Evolutionary conservation across 2,888 invertebrate species (phyloP), one percentile per base, ranked within the genome.

Genomic region (Venustoraphidia nigricollis): DNA sequence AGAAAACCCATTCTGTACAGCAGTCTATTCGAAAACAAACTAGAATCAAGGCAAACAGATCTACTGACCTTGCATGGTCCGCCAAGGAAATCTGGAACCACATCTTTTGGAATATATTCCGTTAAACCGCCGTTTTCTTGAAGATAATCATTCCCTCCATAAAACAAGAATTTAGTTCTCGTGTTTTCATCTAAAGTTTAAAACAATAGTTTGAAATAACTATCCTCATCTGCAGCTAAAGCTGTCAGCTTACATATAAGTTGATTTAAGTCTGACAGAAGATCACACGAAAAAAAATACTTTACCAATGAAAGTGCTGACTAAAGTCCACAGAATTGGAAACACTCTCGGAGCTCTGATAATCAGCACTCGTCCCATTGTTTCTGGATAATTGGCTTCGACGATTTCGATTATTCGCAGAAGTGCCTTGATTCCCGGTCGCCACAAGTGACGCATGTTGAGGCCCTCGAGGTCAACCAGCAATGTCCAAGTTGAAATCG

Each of bases 391-490:
- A 68, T 94, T 92, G 41, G 85, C 85, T 66, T 94, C 90, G 34
- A 92, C 91, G 44, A 90, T 84, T 66, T 88, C 85, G 56, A 86
- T 86, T 60, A 77, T 75, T 50, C 77, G 63, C 48, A 79, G 64
- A 54, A 84, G 65, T 1, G 83, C 82, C 57, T 81, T 79, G 53
- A 95, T 84, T 27, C 94, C 94, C 0, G 94, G 94, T 54, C 93
- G 71, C 94, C 94, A 95, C 51, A 95, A 72, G 68, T 95, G 94
- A 3, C 94, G 75, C 92, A 95, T 93, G 66, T 91, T 92, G 46
- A 95, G 73, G 0, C 93, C 93, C 64, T 95, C 94, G 57, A 95
- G 73, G 70, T 95, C 94, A 35, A 95, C 85, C 49, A 95, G 73
- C 56, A 93, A 72, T 51, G 89, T 83, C 90, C 94, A 95, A 44